A percentile compares a stretch with the other conserved stretches of the same genome.
These are phyloP conservation scores for Dryobota labecula DNA, from an alignment of 2,888 invertebrate genomes.

Conservation along the genomic window DNA sequence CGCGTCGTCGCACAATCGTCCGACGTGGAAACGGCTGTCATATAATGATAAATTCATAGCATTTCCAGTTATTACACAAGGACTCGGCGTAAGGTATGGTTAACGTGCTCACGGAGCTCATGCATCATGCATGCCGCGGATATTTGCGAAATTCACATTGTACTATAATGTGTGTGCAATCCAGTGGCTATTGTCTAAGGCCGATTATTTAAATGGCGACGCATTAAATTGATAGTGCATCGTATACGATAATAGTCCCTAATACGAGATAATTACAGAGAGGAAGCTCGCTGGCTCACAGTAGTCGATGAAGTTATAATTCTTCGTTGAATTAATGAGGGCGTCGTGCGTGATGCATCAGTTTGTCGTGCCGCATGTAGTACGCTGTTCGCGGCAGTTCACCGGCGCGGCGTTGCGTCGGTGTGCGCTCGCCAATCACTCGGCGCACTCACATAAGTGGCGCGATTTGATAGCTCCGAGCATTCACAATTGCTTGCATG, in stretches of 20 bases:
- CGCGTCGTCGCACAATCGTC: conserved; percentile 41
- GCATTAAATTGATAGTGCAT: conserved; percentile 84
- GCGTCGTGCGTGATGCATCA: conserved; percentile 76
- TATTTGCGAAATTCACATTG: conserved; percentile 77
- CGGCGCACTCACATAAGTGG: conserved; percentile 51
- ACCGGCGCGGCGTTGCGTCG: conserved; percentile 40
- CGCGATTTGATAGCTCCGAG: conserved; percentile 61
- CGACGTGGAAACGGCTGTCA: conserved; percentile 58
- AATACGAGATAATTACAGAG: conserved; percentile 85
- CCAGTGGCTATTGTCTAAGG: conserved; percentile 80
- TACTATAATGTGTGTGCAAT: conserved; percentile 73
- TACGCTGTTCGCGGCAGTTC: conserved; percentile 34
- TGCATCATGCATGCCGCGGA: conserved; percentile 73
- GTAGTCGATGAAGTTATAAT: conserved; percentile 86
- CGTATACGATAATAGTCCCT: conserved; percentile 82
- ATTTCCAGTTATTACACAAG: conserved; percentile 70
- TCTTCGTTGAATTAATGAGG: conserved; percentile 82
- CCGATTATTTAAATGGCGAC: conserved; percentile 83
- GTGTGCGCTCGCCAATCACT: conserved; percentile 53
- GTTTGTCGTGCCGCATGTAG: conserved; percentile 68
- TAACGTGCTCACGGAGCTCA: conserved; percentile 72
- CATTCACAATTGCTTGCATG: conserved; percentile 70
- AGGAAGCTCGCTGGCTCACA: conserved; percentile 74
- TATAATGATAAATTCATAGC: conserved; percentile 73
- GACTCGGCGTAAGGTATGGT: conserved; percentile 67